phyloP scores from a whole-genome alignment of 2,888 invertebrate genomes.

The Dryomyza anilis region DNA sequence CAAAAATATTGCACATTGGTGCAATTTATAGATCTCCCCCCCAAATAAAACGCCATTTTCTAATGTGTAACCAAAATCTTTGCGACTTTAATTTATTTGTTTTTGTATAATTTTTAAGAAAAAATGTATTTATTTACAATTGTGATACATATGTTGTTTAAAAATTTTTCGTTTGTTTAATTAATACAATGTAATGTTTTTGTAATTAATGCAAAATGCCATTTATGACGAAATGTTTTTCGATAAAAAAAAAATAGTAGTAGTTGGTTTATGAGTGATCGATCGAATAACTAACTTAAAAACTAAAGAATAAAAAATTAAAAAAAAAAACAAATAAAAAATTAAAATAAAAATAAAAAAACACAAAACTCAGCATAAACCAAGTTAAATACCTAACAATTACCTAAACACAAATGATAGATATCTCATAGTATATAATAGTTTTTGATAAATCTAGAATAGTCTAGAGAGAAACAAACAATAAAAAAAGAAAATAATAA shows the following conservation, averaged over 20 bases:
- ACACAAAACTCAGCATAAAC: neutral
- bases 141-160: conserved; percentile 1
- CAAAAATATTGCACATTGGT: too few relatives aligned
- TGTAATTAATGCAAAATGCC: too few relatives aligned
- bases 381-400: too few relatives aligned
- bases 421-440: too few relatives aligned
- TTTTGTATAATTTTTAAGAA: neutral
- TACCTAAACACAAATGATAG: too few relatives aligned
- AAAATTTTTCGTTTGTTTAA: neutral
- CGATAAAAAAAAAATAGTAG: neutral
- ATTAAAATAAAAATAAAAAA: neutral
- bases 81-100: neutral
- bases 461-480: neutral
- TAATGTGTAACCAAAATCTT: neutral
- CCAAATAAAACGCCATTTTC: neutral
- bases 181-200: neutral
- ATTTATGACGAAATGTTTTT: neutral
- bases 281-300: conserved; percentile 8
- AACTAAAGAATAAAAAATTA: neutral
- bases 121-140: conserved; percentile 26
- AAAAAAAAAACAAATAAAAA: too few relatives aligned
- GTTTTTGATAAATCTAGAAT: too few relatives aligned
- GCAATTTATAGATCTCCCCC: too few relatives aligned
- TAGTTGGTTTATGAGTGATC: conserved; percentile 1
- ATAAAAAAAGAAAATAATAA: neutral